phyloP scores from a whole-genome alignment of 64 coral and sea anemone species.

The Orbicella faveolata region DNA sequence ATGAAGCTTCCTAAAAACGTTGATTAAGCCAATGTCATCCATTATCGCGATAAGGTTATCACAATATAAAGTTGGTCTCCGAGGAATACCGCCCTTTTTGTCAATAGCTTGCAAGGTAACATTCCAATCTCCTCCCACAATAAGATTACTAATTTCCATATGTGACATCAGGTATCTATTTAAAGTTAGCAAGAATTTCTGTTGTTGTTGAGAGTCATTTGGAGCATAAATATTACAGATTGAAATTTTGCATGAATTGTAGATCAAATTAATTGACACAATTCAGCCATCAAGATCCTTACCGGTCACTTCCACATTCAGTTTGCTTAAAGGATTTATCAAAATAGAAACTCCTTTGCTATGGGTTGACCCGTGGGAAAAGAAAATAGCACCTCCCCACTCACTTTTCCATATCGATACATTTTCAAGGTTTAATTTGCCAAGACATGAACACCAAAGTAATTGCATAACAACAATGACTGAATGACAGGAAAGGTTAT shows the following conservation, averaged over 20 bases:
- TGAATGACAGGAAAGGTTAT: no score
- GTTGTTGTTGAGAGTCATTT: background rate
- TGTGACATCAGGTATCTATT: background rate
- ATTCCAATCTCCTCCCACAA: background rate
- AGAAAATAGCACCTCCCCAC: no score
- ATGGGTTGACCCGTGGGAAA: no score
- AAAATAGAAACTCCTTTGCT: background rate
- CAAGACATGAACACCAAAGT: no score
- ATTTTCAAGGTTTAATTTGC: no score
- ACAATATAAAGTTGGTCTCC: background rate
- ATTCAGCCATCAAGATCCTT: no score
- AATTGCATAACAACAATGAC: no score
- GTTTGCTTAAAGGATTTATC: background rate
- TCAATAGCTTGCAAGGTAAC: background rate
- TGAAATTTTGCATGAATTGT: background rate
- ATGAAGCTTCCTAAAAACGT: no score
- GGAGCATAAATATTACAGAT: background rate
- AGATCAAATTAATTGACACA: no score
- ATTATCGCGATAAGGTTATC: background rate
- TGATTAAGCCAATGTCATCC: background rate
- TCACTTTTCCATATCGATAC: no score
- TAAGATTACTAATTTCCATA: background rate
- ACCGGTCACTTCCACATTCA: background rate
- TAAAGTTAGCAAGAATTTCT: background rate
- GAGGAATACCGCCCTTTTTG: background rate